Percentiles rank a stretch among this genome's conserved stretches.
phyloP scores from a whole-genome alignment of 64 coral and sea anemone genomes.

The Montipora capricornis region DNA sequence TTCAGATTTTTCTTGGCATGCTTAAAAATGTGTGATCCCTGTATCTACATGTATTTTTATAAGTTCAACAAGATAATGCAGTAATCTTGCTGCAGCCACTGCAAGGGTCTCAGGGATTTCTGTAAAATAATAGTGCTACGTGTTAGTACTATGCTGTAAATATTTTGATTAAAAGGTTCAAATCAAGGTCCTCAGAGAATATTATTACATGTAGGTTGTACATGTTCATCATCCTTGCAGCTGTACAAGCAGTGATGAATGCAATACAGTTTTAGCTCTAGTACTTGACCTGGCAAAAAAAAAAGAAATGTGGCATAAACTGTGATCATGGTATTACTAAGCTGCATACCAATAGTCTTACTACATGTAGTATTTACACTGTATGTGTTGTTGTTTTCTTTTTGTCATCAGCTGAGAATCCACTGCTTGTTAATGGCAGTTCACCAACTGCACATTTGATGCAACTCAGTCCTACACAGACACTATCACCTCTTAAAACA shows the following conservation, averaged over 20 bases:
- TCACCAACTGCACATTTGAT: constrained; percentile 43
- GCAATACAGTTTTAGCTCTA: too few relatives aligned
- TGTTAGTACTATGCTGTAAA: not conserved
- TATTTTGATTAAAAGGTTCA: not conserved
- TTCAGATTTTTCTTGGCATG: too few relatives aligned
- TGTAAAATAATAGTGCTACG: not conserved
- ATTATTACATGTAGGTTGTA: too few relatives aligned
- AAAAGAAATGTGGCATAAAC: not conserved
- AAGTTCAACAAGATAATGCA: too few relatives aligned
- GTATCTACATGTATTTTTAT: too few relatives aligned
- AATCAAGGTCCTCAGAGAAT: not conserved
- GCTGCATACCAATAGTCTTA: too few relatives aligned
- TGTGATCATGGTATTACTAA: not conserved
- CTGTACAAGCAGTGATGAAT: too few relatives aligned
- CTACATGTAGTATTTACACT: not conserved
- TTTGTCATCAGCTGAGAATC: constrained; percentile 5
- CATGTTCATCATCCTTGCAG: too few relatives aligned
- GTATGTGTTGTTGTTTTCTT: not conserved
- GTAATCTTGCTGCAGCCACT: not conserved
- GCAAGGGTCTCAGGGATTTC: not conserved
- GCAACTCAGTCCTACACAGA: constrained; percentile 41
- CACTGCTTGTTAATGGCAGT: constrained; percentile 56
- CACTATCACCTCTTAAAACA: constrained; percentile 84
- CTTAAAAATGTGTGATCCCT: too few relatives aligned
- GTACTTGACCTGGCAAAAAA: too few relatives aligned